Conservation (phyloP, 2,113 vertebrate species). For the Dasyurus viverrinus region DNA sequence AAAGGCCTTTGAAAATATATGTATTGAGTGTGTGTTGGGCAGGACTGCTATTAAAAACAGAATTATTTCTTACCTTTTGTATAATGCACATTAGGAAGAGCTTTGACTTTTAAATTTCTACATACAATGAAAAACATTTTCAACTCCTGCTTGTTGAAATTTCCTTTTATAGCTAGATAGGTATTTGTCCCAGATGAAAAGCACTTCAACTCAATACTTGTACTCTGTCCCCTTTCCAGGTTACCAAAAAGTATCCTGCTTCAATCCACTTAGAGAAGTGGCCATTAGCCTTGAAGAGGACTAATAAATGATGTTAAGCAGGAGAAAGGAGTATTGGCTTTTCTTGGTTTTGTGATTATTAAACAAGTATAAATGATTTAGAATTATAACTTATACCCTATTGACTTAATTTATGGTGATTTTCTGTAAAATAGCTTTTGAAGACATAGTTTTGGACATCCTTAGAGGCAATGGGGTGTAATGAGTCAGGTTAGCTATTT, state of each 20-base stretch:
- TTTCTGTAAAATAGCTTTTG: not conserved
- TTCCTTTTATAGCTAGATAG: not conserved
- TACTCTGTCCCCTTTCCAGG: conserved; percentile 2
- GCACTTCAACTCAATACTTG: not conserved
- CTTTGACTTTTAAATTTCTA: not conserved
- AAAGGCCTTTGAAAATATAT: not conserved
- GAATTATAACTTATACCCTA: not conserved
- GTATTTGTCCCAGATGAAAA: not conserved
- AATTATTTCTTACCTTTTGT: not conserved
- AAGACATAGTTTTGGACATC: not conserved
- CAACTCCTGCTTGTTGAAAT: not conserved
- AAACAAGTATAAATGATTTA: not conserved
- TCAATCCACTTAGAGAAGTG: not conserved
- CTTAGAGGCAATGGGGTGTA: not conserved
- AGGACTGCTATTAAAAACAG: not conserved
- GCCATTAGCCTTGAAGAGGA: not conserved
- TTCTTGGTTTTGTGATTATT: not conserved
- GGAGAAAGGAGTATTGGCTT: not conserved
- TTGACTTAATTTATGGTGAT: not conserved
- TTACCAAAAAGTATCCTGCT: not conserved
- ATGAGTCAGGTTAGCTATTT: not conserved
- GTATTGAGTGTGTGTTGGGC: not conserved
- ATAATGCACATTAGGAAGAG: not conserved
- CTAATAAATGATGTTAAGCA: not conserved
- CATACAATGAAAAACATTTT: not conserved